Evolutionary conservation across 2,797 vertebrate species (phyloP).

Genomic region (Enteromius treurensis): DNA sequence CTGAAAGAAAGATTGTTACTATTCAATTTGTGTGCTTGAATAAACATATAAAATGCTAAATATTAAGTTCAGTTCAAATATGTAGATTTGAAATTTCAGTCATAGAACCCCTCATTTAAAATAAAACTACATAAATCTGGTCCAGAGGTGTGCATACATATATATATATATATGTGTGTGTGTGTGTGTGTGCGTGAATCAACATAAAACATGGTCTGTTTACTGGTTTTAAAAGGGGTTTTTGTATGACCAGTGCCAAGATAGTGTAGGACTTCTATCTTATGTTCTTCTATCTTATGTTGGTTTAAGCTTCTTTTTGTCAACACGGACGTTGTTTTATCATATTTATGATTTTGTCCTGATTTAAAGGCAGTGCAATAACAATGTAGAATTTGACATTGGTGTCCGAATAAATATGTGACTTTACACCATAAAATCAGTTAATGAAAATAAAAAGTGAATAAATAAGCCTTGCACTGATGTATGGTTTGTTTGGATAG

Average conservation of each 20-base stretch:
- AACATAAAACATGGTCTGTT: not conserved
- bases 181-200: too few species aligned
- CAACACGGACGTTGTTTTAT: not conserved
- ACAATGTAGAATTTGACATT: not conserved
- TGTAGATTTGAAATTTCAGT: not conserved
- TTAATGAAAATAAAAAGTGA: too few species aligned
- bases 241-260: not conserved
- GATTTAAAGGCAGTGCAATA: not conserved
- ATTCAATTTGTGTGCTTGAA: not conserved
- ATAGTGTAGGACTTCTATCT: not conserved
- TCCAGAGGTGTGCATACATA: too few species aligned
- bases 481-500: too few species aligned
- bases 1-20: constrained; percentile 64
- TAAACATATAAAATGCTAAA: not conserved
- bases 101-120: not conserved
- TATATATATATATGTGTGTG: too few species aligned
- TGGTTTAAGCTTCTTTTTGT: not conserved
- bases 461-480: too few species aligned
- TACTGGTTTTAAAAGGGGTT: not conserved
- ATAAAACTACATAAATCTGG: not conserved
- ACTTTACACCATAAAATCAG: too few species aligned
- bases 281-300: not conserved
- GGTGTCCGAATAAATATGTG: not conserved
- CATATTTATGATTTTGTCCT: not conserved
- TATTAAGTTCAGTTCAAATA: not conserved